Conservation (phyloP, 2,888 invertebrate genomes). For the Lamproptera curius region DNA sequence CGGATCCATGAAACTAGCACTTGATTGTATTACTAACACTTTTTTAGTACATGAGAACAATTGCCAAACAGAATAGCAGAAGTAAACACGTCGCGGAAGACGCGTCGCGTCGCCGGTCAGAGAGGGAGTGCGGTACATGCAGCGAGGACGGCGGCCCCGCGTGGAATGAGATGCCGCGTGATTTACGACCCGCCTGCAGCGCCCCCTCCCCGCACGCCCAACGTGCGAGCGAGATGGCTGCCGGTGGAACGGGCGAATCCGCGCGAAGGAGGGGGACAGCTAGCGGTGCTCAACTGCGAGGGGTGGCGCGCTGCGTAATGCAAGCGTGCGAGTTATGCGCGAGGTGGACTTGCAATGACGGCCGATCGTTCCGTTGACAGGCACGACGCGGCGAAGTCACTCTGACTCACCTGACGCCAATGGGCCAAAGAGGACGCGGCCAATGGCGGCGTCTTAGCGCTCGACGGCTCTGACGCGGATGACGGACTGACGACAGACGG, state of each 20-base stretch:
- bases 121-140: slow-evolving; percentile 73
- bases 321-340: slow-evolving; percentile 78
- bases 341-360: slow-evolving; percentile 75
- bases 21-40: slow-evolving; percentile 51
- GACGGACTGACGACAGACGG: slow-evolving; percentile 64
- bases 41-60: slow-evolving; percentile 46
- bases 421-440: slow-evolving; percentile 45
- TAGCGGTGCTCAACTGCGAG: slow-evolving; percentile 56
- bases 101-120: slow-evolving; percentile 69
- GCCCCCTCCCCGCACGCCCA: slow-evolving; percentile 70
- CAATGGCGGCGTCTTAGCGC: slow-evolving; percentile 34
- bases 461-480: slow-evolving; percentile 47
- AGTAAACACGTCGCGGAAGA: slow-evolving; percentile 76
- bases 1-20: slow-evolving; percentile 68
- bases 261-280: slow-evolving; percentile 51
- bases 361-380: slow-evolving; percentile 73
- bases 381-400: slow-evolving; percentile 50
- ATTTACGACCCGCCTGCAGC: slow-evolving; percentile 79
- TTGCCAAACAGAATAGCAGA: slow-evolving; percentile 51
- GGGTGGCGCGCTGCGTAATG: slow-evolving; percentile 77
- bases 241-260: slow-evolving; percentile 27
- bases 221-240: slow-evolving; percentile 51
- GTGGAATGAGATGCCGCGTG: slow-evolving; percentile 77
- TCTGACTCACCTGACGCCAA: slow-evolving; percentile 64
- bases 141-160: slow-evolving; percentile 75